Evolutionary conservation across 2,888 invertebrate species (phyloP).

Genomic region (Drosophila acutilabella): DNA sequence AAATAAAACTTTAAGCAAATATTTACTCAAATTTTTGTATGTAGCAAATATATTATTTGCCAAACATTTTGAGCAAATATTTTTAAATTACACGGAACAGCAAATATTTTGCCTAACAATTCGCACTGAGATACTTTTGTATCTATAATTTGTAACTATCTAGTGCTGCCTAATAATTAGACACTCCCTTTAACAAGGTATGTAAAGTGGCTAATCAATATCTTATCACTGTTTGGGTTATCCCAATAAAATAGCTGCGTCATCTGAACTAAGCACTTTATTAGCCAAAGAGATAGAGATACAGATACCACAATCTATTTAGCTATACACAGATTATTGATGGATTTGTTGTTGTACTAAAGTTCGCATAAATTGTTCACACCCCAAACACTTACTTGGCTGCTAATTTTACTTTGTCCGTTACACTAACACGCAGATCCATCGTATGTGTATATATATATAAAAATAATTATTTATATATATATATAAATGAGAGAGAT

Average conservation of each 20-base stretch:
- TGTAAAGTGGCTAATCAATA: conserved; percentile 6
- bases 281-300: neutral
- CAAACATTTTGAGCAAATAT: too few relatives aligned
- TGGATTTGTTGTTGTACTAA: neutral
- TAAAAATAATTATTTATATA: conserved; percentile 1
- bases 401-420: conserved; percentile 46
- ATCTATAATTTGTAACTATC: neutral
- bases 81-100: too few relatives aligned
- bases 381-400: conserved; percentile 43
- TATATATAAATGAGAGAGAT: conserved; percentile 3
- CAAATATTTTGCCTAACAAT: too few relatives aligned
- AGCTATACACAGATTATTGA: conserved; percentile 4
- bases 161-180: neutral
- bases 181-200: conserved; percentile 3
- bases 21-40: neutral
- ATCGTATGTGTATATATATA: conserved; percentile 20
- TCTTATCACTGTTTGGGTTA: conserved; percentile 9
- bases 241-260: conserved; percentile 6
- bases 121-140: neutral
- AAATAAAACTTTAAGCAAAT: neutral
- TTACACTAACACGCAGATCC: conserved; percentile 44
- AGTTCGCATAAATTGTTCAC: neutral
- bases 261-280: conserved; percentile 20
- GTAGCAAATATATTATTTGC: too few relatives aligned
- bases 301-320: conserved; percentile 10